These are phyloP conservation scores for Pseudoips prasinana DNA, from an alignment of 2,888 invertebrate genomes.

Conservation along the genomic window DNA sequence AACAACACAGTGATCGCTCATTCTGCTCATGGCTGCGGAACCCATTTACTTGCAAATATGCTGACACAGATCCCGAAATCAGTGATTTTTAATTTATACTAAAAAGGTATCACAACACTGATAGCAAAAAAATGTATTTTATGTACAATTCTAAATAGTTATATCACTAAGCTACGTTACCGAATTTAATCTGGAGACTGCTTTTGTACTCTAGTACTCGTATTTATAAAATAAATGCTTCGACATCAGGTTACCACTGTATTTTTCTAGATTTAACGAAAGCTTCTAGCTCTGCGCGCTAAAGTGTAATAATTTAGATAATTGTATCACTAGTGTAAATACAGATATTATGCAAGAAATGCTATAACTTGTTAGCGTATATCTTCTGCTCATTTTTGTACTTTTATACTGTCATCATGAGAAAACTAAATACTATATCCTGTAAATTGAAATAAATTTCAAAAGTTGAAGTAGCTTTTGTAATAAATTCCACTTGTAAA, in stretches of 20 bases:
- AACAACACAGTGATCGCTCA: constrained; percentile 87
- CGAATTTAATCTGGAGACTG: constrained; percentile 83
- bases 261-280: constrained; percentile 72
- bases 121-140: constrained; percentile 41
- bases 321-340: constrained; percentile 54
- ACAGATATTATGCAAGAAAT: constrained; percentile 54
- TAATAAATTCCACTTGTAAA: constrained; percentile 1
- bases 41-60: constrained; percentile 89
- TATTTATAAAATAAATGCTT: constrained; percentile 70
- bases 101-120: too few relatives aligned
- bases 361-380: constrained; percentile 45
- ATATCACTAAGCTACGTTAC: constrained; percentile 79
- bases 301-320: constrained; percentile 34
- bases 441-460: constrained; percentile 27
- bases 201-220: constrained; percentile 75
- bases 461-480: constrained; percentile 16
- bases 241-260: constrained; percentile 75
- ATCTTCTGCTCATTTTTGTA: constrained; percentile 72
- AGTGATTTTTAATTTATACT: constrained; percentile 80
- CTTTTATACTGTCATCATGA: constrained; percentile 66
- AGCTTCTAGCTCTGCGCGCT: constrained; percentile 51
- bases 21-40: constrained; percentile 89
- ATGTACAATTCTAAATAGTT: constrained; percentile 47
- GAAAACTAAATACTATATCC: constrained; percentile 30
- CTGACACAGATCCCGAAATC: constrained; percentile 86